These are phyloP conservation scores for Procapra przewalskii DNA, from an alignment of 2,113 vertebrate genomes.

Conservation along the genomic window DNA sequence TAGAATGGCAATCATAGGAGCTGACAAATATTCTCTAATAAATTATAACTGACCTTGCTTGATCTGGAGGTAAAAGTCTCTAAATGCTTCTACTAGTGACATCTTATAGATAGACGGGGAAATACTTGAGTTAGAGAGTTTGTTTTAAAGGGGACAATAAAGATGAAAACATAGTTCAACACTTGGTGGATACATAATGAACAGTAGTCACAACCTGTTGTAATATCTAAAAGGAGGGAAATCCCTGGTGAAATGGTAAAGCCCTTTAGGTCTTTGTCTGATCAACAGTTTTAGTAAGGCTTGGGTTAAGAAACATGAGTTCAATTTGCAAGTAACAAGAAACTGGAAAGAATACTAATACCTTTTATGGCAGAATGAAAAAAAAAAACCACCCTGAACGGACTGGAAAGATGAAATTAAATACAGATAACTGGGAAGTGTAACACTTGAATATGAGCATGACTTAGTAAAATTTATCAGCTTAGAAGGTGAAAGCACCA, in stretches of 20 bases:
- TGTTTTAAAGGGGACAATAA: neutral
- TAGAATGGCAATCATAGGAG: neutral
- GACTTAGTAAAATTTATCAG: neutral
- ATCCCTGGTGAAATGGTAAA: neutral
- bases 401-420: slow-evolving; percentile 11
- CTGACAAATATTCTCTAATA: neutral
- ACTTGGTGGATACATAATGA: neutral
- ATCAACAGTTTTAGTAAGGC: neutral
- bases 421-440: neutral
- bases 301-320: neutral
- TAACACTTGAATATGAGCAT: neutral
- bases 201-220: neutral
- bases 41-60: neutral
- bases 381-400: neutral
- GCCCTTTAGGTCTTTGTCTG: neutral
- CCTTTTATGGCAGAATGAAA: neutral
- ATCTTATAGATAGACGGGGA: neutral
- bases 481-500: neutral
- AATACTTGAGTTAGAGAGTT: neutral
- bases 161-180: neutral
- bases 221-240: neutral
- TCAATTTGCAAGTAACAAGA: neutral
- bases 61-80: neutral
- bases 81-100: neutral
- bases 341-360: neutral